phyloP scores from a whole-genome alignment of 2,113 vertebrate species.

The Ictalurus punctatus region DNA sequence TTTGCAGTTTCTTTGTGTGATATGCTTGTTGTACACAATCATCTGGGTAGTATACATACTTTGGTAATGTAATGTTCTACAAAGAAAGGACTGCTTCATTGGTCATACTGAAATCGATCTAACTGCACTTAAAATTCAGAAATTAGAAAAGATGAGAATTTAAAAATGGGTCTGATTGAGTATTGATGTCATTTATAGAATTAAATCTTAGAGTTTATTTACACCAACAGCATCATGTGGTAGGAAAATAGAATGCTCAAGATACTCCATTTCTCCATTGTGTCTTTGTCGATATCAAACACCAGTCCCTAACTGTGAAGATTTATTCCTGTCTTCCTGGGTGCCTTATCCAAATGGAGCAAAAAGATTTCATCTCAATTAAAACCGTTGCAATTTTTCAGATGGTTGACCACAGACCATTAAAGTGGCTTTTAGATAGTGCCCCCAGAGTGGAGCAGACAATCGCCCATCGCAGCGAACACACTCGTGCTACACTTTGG shows the following conservation, averaged over 20 bases:
- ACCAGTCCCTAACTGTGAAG: slow-evolving; percentile 37
- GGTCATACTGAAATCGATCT: no score
- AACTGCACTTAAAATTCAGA: no score
- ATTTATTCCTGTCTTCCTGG: neutral
- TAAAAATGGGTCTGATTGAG: neutral
- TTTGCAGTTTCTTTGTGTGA: no score
- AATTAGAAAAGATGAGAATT: no score
- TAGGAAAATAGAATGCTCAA: slow-evolving; percentile 1
- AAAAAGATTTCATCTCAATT: slow-evolving; percentile 49
- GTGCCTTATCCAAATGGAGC: slow-evolving; percentile 9
- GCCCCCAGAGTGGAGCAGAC: slow-evolving; percentile 42
- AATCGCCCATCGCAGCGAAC: neutral
- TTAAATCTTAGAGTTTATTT: neutral
- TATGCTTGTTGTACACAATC: no score
- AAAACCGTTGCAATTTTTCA: slow-evolving; percentile 49
- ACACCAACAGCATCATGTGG: slow-evolving; percentile 1
- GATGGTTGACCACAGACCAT: slow-evolving; percentile 52
- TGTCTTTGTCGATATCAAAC: no score
- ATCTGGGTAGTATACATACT: no score
- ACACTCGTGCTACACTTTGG: slow-evolving; percentile 20
- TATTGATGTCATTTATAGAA: neutral
- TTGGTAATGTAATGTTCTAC: no score
- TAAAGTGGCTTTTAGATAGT: slow-evolving; percentile 58
- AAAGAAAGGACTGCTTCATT: no score
- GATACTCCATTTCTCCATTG: neutral